Conservation (phyloP, 2,888 invertebrate genomes). For the Lepidocyrtinus sp. region DNA sequence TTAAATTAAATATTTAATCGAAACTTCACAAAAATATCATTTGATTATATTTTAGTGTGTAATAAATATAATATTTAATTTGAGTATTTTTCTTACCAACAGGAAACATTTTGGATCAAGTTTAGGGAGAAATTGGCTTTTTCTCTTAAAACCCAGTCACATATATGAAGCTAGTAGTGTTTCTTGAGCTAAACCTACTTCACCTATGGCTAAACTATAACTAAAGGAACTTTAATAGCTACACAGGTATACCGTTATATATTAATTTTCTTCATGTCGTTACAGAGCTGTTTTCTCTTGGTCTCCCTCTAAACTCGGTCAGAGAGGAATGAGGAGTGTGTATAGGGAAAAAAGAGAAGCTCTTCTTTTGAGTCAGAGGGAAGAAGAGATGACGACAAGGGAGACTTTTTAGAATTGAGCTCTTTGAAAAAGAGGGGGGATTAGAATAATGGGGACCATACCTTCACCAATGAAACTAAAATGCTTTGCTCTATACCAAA, state of each 20-base stretch:
- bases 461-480: constrained; percentile 10
- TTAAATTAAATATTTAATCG: background rate
- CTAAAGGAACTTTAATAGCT: constrained; percentile 2
- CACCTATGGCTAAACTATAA: background rate
- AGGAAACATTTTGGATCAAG: constrained; percentile 43
- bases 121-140: background rate
- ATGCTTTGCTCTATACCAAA: background rate
- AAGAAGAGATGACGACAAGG: constrained; percentile 50
- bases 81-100: constrained; percentile 44
- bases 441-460: background rate
- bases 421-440: constrained; percentile 5
- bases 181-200: constrained; percentile 12
- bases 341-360: constrained; percentile 39
- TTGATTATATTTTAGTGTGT: too few species aligned
- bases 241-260: constrained; percentile 10
- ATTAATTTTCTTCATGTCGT: constrained; percentile 15
- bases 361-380: constrained; percentile 21
- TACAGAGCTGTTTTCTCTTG: constrained; percentile 10
- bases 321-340: constrained; percentile 10
- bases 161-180: background rate
- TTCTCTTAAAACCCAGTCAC: constrained; percentile 4
- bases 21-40: background rate
- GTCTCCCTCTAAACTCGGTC: constrained; percentile 15
- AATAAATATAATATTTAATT: too few species aligned
- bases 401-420: constrained; percentile 44